Evolutionary conservation across 2,797 vertebrate genomes (phyloP).

Genomic region (Siniperca obscura): DNA sequence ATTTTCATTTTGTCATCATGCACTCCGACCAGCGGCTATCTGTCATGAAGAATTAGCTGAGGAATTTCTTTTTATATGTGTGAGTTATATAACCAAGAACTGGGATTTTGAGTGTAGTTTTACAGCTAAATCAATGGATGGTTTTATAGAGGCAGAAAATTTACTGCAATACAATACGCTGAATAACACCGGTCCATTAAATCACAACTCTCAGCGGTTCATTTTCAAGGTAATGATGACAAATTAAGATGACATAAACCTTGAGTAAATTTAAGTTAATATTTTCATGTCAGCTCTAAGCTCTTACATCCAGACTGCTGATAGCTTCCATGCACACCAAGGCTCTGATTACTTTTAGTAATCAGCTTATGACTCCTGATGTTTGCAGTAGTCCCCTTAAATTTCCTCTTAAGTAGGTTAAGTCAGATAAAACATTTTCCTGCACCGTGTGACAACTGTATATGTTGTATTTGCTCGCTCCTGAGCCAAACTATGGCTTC

Average conservation of each 20-base stretch:
- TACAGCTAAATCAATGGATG: slow-evolving; percentile 53
- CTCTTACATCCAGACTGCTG: background rate
- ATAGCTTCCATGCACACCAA: background rate
- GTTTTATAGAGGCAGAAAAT: slow-evolving; percentile 46
- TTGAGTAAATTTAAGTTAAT: slow-evolving; percentile 17
- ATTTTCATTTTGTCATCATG: background rate
- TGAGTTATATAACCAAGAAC: slow-evolving; percentile 29
- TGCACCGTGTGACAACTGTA: background rate
- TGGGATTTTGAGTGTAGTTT: slow-evolving; percentile 39
- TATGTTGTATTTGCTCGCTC: background rate
- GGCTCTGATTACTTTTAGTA: slow-evolving; percentile 4
- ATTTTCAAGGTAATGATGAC: slow-evolving; percentile 50
- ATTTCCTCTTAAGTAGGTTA: slow-evolving; percentile 13
- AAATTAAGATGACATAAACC: slow-evolving; percentile 55
- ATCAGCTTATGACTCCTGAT: slow-evolving; percentile 40
- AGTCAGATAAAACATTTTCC: slow-evolving; percentile 10
- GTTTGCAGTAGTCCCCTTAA: background rate
- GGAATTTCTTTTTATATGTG: slow-evolving; percentile 24
- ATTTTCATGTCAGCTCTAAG: slow-evolving; percentile 26
- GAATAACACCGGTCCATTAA: slow-evolving; percentile 30
- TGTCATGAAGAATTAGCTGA: slow-evolving; percentile 17
- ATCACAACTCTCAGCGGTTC: slow-evolving; percentile 33
- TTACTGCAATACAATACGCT: slow-evolving; percentile 50
- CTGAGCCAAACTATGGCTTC: background rate
- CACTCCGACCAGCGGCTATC: background rate